Conservation (phyloP, 2,888 invertebrate species). For the Phaonia tiefii region DNA sequence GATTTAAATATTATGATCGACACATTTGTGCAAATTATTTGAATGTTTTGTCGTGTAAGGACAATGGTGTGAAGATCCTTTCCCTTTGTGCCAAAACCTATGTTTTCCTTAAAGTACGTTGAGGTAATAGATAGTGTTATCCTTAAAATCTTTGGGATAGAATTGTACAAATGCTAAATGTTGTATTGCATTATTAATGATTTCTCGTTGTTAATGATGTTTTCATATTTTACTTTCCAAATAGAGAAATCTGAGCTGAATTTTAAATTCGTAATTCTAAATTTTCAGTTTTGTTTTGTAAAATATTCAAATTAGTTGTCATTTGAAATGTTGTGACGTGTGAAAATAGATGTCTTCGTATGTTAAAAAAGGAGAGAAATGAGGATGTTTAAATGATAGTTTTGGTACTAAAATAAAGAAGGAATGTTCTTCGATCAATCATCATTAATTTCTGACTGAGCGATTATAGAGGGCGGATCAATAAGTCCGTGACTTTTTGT, state of each 20-base stretch:
- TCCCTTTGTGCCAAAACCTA: too few relatives aligned
- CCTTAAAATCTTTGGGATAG: constrained; percentile 29
- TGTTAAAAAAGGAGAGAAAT: too few relatives aligned
- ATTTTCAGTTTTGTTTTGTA: neutral
- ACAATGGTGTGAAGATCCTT: too few relatives aligned
- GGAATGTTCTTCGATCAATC: too few relatives aligned
- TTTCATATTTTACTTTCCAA: constrained; percentile 42
- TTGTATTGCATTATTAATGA: constrained; percentile 54
- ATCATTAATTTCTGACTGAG: too few relatives aligned
- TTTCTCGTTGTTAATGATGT: constrained; percentile 55
- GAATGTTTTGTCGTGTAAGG: constrained; percentile 25
- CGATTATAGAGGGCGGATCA: too few relatives aligned
- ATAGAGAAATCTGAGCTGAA: constrained; percentile 26
- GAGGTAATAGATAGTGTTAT: neutral
- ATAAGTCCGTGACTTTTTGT: too few relatives aligned
- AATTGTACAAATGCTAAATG: constrained; percentile 56
- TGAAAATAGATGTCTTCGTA: neutral
- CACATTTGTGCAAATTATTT: constrained; percentile 66
- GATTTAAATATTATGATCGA: constrained; percentile 65
- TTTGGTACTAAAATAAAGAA: too few relatives aligned
- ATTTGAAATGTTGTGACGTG: neutral
- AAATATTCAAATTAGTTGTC: constrained; percentile 18
- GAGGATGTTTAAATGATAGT: too few relatives aligned
- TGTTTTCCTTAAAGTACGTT: too few relatives aligned
- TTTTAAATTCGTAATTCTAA: constrained; percentile 2